phyloP scores from a whole-genome alignment of 2,113 vertebrate species.

The Xiphophorus maculatus region DNA sequence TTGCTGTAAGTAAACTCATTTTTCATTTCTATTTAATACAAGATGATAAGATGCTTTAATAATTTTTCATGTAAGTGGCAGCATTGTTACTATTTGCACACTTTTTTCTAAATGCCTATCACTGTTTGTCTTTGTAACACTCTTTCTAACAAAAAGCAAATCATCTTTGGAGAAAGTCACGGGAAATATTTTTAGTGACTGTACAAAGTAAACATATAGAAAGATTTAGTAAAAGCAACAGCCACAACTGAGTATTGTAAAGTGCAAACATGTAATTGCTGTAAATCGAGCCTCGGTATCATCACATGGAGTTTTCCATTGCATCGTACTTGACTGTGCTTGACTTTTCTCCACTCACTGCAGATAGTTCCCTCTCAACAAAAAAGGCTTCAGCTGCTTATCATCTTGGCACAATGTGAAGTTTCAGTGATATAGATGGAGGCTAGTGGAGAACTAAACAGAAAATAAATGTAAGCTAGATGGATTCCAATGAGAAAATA shows the following conservation, averaged over 20 bases:
- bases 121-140: not conserved
- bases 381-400: not conserved
- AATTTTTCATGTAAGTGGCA: no score
- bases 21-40: no score
- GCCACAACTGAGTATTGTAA: not conserved
- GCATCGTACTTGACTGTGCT: not conserved
- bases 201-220: no score
- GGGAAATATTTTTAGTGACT: not conserved
- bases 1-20: no score
- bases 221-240: not conserved
- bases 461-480: not conserved
- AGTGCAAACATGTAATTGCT: not conserved
- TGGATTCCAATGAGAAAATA: not conserved
- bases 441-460: not conserved
- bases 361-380: not conserved
- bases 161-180: not conserved
- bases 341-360: not conserved
- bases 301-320: not conserved
- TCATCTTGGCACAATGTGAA: not conserved
- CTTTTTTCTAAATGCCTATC: not conserved
- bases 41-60: no score
- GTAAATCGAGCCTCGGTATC: not conserved
- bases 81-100: not conserved
- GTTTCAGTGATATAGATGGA: not conserved
- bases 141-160: not conserved